Conservation (phyloP, 2,888 invertebrate genomes). For the Magallana nippona region DNA sequence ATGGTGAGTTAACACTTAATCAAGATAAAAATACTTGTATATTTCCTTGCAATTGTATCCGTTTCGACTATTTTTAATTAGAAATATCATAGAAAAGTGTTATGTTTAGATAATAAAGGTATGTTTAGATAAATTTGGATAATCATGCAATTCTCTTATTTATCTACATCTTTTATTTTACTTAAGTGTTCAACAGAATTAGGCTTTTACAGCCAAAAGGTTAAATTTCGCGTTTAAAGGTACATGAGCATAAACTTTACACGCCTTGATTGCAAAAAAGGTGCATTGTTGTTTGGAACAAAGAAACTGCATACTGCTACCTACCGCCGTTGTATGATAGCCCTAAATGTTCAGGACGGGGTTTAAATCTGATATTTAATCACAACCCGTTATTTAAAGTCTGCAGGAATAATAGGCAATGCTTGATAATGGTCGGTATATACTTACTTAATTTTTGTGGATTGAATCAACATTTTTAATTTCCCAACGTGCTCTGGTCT, state of each 20-base stretch:
- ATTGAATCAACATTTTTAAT: conserved; percentile 22
- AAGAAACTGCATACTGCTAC: neutral
- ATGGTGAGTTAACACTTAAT: no score
- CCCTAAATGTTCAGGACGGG: conserved; percentile 4
- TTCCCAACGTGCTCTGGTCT: conserved; percentile 21
- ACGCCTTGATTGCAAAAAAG: conserved; percentile 19
- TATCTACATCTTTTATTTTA: no score
- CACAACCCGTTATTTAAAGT: conserved; percentile 12
- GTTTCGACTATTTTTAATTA: no score
- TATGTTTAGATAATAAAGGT: no score
- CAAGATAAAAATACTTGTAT: no score
- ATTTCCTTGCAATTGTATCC: no score
- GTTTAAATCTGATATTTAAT: conserved; percentile 30
- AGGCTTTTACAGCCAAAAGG: no score
- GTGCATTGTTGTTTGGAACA: neutral
- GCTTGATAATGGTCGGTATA: conserved; percentile 18
- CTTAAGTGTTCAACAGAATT: no score
- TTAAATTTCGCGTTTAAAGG: no score
- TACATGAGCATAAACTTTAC: neutral
- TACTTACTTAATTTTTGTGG: conserved; percentile 2
- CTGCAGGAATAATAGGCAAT: conserved; percentile 9
- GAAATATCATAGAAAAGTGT: no score
- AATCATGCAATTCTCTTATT: no score
- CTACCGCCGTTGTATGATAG: neutral
- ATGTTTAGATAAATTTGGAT: no score